A percentile compares a stretch with the other conserved stretches of the same genome.
These are phyloP conservation scores for Amphimallon solstitiale DNA, from an alignment of 2,888 invertebrate genomes.

Conservation along the genomic window DNA sequence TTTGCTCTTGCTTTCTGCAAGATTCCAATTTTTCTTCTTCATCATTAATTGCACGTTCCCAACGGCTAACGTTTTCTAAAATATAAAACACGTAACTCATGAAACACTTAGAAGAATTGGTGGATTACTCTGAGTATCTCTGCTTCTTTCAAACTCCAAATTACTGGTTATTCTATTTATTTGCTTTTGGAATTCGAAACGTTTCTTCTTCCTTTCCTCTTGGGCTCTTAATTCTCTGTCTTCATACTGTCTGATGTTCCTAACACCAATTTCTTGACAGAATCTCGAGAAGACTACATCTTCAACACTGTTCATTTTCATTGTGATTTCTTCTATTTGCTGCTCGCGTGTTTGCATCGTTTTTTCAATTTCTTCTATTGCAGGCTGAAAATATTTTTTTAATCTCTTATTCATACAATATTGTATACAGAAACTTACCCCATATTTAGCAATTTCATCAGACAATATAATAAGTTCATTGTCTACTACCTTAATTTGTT, in stretches of 20 bases:
- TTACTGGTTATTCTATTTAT: slow-evolving; percentile 93
- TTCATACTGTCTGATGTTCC: slow-evolving; percentile 98
- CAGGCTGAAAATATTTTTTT: slow-evolving; percentile 65
- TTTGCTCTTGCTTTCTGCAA: slow-evolving; percentile 78
- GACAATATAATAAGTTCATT: slow-evolving; percentile 73
- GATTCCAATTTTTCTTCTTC: slow-evolving; percentile 89
- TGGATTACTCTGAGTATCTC: slow-evolving; percentile 85
- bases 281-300: slow-evolving; percentile 96
- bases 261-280: slow-evolving; percentile 92
- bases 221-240: slow-evolving; percentile 94
- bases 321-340: slow-evolving; percentile 90
- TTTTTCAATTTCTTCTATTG: slow-evolving; percentile 75
- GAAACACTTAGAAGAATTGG: background rate
- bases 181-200: slow-evolving; percentile 97
- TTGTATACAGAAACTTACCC: slow-evolving; percentile 66
- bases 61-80: slow-evolving; percentile 88
- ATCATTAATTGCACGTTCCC: slow-evolving; percentile 92
- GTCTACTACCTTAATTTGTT: slow-evolving; percentile 77
- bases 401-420: too few relatives aligned
- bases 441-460: slow-evolving; percentile 75
- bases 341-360: slow-evolving; percentile 78
- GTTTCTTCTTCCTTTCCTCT: slow-evolving; percentile 93
- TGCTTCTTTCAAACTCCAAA: slow-evolving; percentile 93
- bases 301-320: slow-evolving; percentile 96
- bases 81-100: background rate